Evolutionary conservation across 2,797 vertebrate species (phyloP).

Genomic region (Rhinatrema bivittatum): DNA sequence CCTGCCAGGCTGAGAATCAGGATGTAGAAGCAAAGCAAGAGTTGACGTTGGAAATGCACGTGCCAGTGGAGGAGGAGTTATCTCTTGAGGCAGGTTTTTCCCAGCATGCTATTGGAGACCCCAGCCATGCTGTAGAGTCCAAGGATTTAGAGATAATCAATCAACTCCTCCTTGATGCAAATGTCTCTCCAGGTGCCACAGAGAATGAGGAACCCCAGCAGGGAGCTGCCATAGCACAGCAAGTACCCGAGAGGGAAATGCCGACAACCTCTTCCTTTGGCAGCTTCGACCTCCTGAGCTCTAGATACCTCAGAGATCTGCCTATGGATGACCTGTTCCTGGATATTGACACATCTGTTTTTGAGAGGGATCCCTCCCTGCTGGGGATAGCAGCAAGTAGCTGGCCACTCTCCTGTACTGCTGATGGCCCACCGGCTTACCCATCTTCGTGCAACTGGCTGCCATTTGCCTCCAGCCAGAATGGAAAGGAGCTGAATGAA

Average conservation of each 20-base stretch:
- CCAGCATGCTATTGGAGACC: too few relatives aligned
- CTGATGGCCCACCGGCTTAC: slow-evolving; percentile 1
- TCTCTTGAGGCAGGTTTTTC: rapidly evolving
- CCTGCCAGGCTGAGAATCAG: neutral
- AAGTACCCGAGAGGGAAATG: too few relatives aligned
- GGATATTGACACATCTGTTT: slow-evolving; percentile 65
- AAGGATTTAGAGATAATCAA: too few relatives aligned
- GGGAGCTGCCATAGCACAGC: too few relatives aligned
- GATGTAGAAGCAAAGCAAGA: slow-evolving; percentile 15
- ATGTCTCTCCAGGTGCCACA: too few relatives aligned
- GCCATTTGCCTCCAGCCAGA: slow-evolving; percentile 27
- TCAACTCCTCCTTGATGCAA: too few relatives aligned
- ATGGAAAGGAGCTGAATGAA: slow-evolving; percentile 55
- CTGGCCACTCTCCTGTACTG: neutral
- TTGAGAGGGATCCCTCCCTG: slow-evolving; percentile 50
- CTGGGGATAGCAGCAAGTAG: slow-evolving; percentile 9
- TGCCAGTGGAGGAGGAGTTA: neutral
- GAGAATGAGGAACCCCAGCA: too few relatives aligned
- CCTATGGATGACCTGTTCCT: slow-evolving; percentile 65
- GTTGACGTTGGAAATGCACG: slow-evolving; percentile 7
- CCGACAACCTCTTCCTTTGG: slow-evolving; percentile 21
- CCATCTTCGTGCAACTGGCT: slow-evolving; percentile 20
- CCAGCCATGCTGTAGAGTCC: too few relatives aligned
- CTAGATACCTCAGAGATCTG: slow-evolving; percentile 51
- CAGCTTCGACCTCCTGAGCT: slow-evolving; percentile 50